Percentiles rank a stretch among this genome's conserved stretches.
Conservation (phyloP, 2,888 invertebrate species). For the Nomada ferruginata region DNA sequence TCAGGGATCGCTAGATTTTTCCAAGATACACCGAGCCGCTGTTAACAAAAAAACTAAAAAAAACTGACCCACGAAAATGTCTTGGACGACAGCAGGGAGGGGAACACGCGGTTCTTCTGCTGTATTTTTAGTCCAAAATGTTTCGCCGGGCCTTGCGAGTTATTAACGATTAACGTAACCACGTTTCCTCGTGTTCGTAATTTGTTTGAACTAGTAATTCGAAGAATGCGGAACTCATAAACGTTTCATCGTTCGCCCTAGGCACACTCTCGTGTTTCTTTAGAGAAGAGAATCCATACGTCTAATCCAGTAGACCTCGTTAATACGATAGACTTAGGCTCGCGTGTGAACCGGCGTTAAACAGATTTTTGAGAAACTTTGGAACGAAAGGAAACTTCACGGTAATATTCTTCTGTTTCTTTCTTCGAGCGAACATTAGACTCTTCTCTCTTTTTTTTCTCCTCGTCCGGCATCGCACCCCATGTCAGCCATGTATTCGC, state of each 20-base stretch:
- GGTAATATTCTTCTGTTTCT: neutral
- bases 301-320: conserved; percentile 73
- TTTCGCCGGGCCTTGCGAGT: neutral
- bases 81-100: conserved; percentile 16
- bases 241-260: conserved; percentile 67
- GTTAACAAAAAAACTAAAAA: neutral
- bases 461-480: neutral
- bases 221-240: conserved; percentile 48
- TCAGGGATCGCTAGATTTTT: conserved; percentile 20
- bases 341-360: conserved; percentile 42
- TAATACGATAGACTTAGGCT: conserved; percentile 69
- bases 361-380: conserved; percentile 35
- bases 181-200: conserved; percentile 44
- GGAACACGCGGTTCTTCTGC: no score
- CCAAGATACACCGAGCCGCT: conserved; percentile 6
- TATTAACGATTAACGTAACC: conserved; percentile 13
- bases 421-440: neutral
- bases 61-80: neutral
- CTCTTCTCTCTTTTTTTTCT: neutral
- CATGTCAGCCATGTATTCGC: conserved; percentile 8
- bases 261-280: conserved; percentile 78
- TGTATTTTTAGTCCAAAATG: neutral
- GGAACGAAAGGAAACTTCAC: neutral
- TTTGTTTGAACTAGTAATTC: conserved; percentile 44
- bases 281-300: conserved; percentile 73